Base-by-base conservation (phyloP, 2,113 vertebrate genomes). In the Syngnathus typhle region DNA sequence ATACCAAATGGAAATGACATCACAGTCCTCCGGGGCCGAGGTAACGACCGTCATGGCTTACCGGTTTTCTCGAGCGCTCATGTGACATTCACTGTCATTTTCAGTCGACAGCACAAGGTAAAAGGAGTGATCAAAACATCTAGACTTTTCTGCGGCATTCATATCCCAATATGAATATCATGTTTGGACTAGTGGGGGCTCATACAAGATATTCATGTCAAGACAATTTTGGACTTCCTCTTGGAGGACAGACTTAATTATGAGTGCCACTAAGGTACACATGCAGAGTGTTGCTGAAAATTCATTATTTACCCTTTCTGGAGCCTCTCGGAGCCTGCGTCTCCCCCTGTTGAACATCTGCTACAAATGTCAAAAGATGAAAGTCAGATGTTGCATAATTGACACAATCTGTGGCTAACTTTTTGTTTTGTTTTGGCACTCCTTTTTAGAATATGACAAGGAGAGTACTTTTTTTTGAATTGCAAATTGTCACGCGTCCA, bases 341-440 rank as follows among this genome's bases (percentile, higher is more conserved):
- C 43, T 91, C 91, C 60, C 85, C 90, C 73, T 85, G 86, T 80
- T 89, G 77, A 79, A 92, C 88, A 78, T 91, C 90, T 92, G 84
- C 5, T 77, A 82, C 38, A 80, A 62, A 78, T 41, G 65, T 73
- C 64, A 73, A 72, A 66, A 68, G 56, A 77, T 70, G 15, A 68
- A 63, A 73, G 70, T 78, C 66, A 73, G 43, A 60, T 60, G 70
- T 60, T 58, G 39, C 59, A 60, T 18, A 63, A 71, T 51, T 63
- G 21, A 32, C 37, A 6, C 19, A 39, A 36, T 6, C 32, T 59
- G 49, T 27, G 21, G 62, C 27, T n/a, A 49, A 60, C 38, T 41
- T 41, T 60, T 60, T 39, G 37, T 60, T 60, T 60, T 80, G 65
- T 13, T 59, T 47, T 54, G 16, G 65, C 7, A 9, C 64, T 49